phyloP scores from a whole-genome alignment of 2,797 vertebrate species.

The Hoplostethus atlanticus region DNA sequence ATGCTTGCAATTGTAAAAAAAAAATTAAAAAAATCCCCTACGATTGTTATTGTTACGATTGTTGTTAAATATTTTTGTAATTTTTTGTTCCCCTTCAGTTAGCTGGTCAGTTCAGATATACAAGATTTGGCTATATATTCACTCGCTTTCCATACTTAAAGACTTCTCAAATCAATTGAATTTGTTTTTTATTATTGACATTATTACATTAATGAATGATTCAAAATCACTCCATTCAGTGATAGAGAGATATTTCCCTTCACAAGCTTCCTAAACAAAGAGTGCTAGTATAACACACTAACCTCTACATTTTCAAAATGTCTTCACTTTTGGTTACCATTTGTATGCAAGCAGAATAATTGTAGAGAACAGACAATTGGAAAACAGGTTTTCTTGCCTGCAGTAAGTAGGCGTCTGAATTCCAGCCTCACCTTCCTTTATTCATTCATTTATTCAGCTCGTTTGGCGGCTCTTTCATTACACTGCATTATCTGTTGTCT shows the following conservation, averaged over 20 bases:
- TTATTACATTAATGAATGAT: slow-evolving; percentile 34
- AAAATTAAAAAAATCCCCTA: slow-evolving; percentile 36
- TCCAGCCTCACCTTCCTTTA: slow-evolving; percentile 85
- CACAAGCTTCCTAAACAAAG: slow-evolving; percentile 55
- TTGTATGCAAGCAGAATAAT: slow-evolving; percentile 84
- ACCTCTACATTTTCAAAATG: slow-evolving; percentile 68
- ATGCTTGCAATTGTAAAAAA: neutral
- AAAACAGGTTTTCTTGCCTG: slow-evolving; percentile 83
- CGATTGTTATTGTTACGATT: slow-evolving; percentile 35
- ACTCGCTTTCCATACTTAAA: slow-evolving; percentile 47
- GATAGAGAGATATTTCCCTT: slow-evolving; percentile 20
- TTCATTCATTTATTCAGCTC: slow-evolving; percentile 87
- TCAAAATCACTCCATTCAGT: slow-evolving; percentile 29
- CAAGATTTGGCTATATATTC: slow-evolving; percentile 40
- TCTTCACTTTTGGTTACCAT: slow-evolving; percentile 76
- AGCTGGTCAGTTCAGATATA: slow-evolving; percentile 49
- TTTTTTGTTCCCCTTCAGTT: slow-evolving; percentile 58
- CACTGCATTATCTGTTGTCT: slow-evolving; percentile 86
- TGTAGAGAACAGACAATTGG: slow-evolving; percentile 82
- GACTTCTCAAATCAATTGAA: slow-evolving; percentile 57
- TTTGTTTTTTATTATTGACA: slow-evolving; percentile 42
- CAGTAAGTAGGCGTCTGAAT: slow-evolving; percentile 85
- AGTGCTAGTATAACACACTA: slow-evolving; percentile 56
- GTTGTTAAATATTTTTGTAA: slow-evolving; percentile 45
- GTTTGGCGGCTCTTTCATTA: slow-evolving; percentile 87